Conservation (phyloP, 1,140 invertebrate genomes). For the Dendroctonus valens region DNA sequence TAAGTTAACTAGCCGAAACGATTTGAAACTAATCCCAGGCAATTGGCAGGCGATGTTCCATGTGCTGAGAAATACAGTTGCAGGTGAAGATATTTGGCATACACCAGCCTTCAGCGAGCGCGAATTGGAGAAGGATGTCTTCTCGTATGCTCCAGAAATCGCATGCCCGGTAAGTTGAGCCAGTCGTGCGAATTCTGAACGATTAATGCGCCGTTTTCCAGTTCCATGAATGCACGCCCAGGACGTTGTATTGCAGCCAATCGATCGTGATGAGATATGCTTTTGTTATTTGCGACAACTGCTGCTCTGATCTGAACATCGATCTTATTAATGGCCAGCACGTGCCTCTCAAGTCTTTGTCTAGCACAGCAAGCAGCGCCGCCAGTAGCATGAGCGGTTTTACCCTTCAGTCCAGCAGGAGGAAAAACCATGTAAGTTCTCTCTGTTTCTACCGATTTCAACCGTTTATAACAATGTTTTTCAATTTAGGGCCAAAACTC, state of each 20-base stretch:
- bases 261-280: constrained; percentile 56
- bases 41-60: constrained; percentile 49
- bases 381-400: too few relatives aligned
- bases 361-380: too few relatives aligned
- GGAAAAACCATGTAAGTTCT: too few relatives aligned
- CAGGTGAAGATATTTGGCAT: constrained; percentile 43
- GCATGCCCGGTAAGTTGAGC: constrained; percentile 52
- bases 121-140: constrained; percentile 56
- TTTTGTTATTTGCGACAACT: constrained; percentile 57
- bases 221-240: constrained; percentile 54
- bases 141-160: constrained; percentile 51
- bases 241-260: constrained; percentile 53
- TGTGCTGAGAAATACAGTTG: constrained; percentile 50
- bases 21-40: background rate
- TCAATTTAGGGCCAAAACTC: too few relatives aligned
- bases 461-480: too few relatives aligned
- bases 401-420: too few relatives aligned
- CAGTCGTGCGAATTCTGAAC: background rate
- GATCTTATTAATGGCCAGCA: constrained; percentile 52
- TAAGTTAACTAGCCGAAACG: background rate
- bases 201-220: constrained; percentile 40
- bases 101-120: constrained; percentile 49
- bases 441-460: too few relatives aligned
- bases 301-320: constrained; percentile 53
- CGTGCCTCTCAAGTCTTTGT: constrained; percentile 44